A percentile compares a stretch with the other conserved stretches of the same genome.
Conservation (phyloP, 2,113 vertebrate species). For the Eublepharis macularius region DNA sequence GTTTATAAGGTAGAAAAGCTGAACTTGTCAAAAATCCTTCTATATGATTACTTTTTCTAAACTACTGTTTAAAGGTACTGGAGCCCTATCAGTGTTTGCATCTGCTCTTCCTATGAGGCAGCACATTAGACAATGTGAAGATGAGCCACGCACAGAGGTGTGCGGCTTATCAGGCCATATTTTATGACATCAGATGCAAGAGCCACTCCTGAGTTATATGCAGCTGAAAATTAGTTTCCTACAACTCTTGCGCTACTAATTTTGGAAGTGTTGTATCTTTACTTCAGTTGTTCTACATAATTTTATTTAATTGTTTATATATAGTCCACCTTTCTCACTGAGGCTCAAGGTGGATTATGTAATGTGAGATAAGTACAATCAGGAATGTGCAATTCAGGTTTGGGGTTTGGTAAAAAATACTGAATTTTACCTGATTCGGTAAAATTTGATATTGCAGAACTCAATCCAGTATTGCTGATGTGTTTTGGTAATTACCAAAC, state of each 20-base stretch:
- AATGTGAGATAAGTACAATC: too few species aligned
- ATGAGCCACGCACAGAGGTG: neutral
- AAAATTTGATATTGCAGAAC: too few species aligned
- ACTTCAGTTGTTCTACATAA: too few species aligned
- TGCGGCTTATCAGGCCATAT: neutral
- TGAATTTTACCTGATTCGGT: too few species aligned
- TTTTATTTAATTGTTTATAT: too few species aligned
- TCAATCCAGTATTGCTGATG: too few species aligned
- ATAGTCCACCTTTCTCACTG: too few species aligned
- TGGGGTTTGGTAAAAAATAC: too few species aligned
- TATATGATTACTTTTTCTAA: neutral
- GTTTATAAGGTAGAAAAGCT: neutral
- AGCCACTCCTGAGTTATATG: neutral
- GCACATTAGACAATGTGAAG: neutral
- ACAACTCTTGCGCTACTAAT: neutral
- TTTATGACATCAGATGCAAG: neutral
- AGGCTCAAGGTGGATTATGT: too few species aligned
- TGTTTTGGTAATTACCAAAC: too few species aligned
- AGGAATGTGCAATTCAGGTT: too few species aligned
- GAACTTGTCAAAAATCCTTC: neutral
- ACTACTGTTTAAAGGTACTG: neutral
- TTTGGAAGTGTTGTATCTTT: too few species aligned
- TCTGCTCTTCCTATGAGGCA: neutral
- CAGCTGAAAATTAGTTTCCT: neutral
- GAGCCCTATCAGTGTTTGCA: neutral